A percentile compares a stretch with the other conserved stretches of the same genome.
phyloP scores from a whole-genome alignment of 2,888 invertebrate genomes.

The Myopa tessellatipennis region DNA sequence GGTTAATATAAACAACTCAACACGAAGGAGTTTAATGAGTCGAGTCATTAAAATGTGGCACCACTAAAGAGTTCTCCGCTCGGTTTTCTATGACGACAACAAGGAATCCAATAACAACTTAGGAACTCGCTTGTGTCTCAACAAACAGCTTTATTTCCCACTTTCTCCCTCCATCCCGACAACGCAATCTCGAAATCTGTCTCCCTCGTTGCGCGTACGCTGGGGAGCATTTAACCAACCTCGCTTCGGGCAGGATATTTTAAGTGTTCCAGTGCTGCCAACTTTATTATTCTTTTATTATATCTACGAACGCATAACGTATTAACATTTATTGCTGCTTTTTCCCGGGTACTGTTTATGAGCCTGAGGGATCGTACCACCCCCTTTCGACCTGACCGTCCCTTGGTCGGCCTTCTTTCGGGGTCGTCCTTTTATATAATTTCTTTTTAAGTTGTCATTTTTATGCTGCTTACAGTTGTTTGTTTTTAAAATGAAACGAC shows the following conservation, averaged over 20 bases:
- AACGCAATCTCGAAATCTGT: background rate
- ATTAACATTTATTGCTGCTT: background rate
- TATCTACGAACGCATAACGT: background rate
- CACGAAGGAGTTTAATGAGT: conserved; percentile 52
- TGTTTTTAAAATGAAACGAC: conserved; percentile 5
- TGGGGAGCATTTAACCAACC: conserved; percentile 54
- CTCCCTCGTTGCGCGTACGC: conserved; percentile 43
- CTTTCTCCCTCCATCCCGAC: background rate
- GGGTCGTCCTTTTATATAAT: background rate
- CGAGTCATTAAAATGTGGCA: conserved; percentile 55
- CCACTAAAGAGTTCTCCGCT: background rate
- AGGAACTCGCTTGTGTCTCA: too few species aligned
- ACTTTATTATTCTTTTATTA: background rate
- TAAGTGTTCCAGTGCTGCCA: conserved; percentile 11
- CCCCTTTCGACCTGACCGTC: background rate
- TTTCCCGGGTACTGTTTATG: background rate
- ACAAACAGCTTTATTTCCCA: background rate
- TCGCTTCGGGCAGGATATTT: conserved; percentile 23
- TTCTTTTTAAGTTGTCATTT: background rate
- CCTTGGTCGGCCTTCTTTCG: background rate
- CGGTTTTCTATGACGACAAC: background rate
- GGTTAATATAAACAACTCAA: conserved; percentile 36
- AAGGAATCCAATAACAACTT: too few species aligned
- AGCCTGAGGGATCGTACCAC: background rate
- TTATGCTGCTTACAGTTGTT: background rate